Conservation (phyloP, 1,140 invertebrate species). For the Drosophila oshimai region DNA sequence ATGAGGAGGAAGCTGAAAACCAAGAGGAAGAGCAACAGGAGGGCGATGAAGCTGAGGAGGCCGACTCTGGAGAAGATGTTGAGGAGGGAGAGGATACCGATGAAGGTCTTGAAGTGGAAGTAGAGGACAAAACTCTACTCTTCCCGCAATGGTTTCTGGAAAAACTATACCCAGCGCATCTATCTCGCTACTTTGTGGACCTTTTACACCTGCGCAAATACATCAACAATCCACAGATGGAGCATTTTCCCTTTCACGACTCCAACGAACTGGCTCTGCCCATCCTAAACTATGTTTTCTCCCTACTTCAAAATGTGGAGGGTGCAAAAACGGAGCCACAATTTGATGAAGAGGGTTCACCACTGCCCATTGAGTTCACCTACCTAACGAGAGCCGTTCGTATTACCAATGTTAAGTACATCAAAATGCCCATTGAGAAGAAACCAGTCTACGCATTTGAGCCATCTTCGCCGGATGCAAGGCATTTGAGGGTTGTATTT, state of each 20-base stretch:
- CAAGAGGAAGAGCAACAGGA: background rate
- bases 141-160: conserved; percentile 88
- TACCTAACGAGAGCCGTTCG: conserved; percentile 78
- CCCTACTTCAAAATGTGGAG: conserved; percentile 84
- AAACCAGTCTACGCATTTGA: conserved; percentile 32
- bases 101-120: conserved; percentile 33
- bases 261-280: conserved; percentile 86
- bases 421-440: conserved; percentile 45
- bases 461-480: conserved; percentile 48
- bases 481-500: conserved; percentile 76
- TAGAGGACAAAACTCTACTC: conserved; percentile 53
- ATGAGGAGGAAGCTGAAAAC: conserved; percentile 3
- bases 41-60: conserved; percentile 22
- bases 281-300: conserved; percentile 87
- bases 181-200: conserved; percentile 87
- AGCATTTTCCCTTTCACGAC: conserved; percentile 86
- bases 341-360: conserved; percentile 30
- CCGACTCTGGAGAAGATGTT: conserved; percentile 2
- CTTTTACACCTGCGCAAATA: conserved; percentile 86
- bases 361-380: conserved; percentile 53
- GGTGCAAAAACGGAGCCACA: conserved; percentile 7
- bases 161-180: conserved; percentile 84
- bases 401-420: conserved; percentile 60
- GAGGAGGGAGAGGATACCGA: conserved; percentile 29
- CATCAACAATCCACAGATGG: conserved; percentile 89